A percentile compares a stretch with the other conserved stretches of the same genome.
phyloP scores from a whole-genome alignment of 1,140 invertebrate species.

The Tetragnatha versicolor region DNA sequence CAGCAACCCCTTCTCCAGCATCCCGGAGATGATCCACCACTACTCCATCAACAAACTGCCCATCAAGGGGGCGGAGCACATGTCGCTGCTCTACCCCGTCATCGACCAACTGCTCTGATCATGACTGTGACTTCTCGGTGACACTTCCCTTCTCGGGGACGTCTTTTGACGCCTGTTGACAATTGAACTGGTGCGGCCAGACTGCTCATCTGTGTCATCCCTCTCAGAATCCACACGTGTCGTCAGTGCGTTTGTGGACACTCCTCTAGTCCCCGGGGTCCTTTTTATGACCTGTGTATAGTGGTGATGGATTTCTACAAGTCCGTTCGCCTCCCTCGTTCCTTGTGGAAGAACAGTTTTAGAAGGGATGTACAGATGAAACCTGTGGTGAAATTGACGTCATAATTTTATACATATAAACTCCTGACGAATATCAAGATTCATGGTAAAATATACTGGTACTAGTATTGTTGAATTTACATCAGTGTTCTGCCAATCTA shows the following conservation, averaged over 20 bases:
- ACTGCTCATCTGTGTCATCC: neutral
- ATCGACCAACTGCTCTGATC: constrained; percentile 78
- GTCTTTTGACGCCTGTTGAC: neutral
- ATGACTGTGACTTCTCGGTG: neutral
- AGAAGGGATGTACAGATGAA: no score
- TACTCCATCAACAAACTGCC: constrained; percentile 91
- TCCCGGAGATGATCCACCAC: constrained; percentile 91
- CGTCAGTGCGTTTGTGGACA: neutral
- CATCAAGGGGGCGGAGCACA: constrained; percentile 92
- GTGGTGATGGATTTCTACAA: no score
- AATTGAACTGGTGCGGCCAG: neutral
- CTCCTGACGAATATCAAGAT: no score
- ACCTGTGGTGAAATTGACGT: no score
- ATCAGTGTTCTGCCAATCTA: no score
- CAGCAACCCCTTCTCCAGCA: constrained; percentile 85
- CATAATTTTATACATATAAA: no score
- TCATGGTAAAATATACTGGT: no score
- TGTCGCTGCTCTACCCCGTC: constrained; percentile 88
- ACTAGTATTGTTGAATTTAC: no score
- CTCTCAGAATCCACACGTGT: neutral
- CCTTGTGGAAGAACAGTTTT: no score
- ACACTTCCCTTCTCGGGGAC: constrained; percentile 4
- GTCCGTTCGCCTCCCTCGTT: no score
- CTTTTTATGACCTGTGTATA: neutral
- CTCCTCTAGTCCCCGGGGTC: neutral